Evolutionary conservation across 2,797 vertebrate genomes (phyloP).

Genomic region (Loris lydekkerianus): DNA sequence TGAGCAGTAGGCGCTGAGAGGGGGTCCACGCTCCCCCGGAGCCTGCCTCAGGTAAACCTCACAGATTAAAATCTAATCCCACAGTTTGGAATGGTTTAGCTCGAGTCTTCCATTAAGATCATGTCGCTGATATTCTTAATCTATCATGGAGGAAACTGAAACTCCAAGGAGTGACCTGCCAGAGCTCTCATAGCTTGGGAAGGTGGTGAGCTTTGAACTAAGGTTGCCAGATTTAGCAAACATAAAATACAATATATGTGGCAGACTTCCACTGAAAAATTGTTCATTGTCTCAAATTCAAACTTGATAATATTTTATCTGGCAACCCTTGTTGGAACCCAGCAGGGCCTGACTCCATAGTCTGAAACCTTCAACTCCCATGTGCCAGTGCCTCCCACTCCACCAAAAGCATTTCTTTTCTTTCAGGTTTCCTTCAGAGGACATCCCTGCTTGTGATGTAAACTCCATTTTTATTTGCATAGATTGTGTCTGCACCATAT

Average conservation of each 20-base stretch:
- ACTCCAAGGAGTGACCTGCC: neutral
- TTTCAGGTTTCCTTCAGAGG: neutral
- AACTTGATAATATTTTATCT: neutral
- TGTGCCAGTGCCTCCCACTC: neutral
- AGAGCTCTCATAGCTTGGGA: neutral
- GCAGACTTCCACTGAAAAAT: neutral
- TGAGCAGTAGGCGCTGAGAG: neutral
- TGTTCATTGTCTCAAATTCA: neutral
- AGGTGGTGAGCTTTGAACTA: neutral
- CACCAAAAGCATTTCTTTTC: neutral
- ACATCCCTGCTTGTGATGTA: neutral
- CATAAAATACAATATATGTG: neutral
- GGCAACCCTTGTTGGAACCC: neutral
- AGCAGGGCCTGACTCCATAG: neutral
- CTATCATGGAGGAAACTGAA: neutral
- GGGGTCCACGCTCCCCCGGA: fast-evolving
- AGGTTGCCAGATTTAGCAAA: neutral
- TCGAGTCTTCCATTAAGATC: too few relatives aligned
- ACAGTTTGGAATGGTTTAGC: neutral
- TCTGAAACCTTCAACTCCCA: neutral
- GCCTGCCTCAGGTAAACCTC: neutral
- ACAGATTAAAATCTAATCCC: neutral
- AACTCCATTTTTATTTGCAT: neutral
- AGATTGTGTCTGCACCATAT: fast-evolving
- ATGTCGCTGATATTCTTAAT: neutral